Evolutionary conservation across 1,140 invertebrate species (phyloP).

Genomic region (Drosophila nigrodunni): DNA sequence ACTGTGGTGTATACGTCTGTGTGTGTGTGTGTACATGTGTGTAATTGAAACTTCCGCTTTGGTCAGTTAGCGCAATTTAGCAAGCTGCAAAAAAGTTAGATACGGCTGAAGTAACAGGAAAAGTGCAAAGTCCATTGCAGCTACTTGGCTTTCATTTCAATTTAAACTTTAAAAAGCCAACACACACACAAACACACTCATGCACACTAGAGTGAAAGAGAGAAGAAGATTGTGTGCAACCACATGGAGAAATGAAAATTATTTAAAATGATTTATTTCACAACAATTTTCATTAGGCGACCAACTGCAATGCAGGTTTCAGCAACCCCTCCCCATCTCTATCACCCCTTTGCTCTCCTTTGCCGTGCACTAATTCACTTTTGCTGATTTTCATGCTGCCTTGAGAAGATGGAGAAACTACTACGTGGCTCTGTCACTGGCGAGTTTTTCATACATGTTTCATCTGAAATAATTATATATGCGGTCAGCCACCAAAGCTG

Average conservation of each 20-base stretch:
- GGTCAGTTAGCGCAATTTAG: slow-evolving; percentile 82
- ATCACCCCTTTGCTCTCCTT: neutral
- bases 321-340: neutral
- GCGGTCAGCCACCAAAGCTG: slow-evolving; percentile 67
- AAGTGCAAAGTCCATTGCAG: slow-evolving; percentile 80
- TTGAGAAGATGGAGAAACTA: slow-evolving; percentile 40
- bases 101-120: slow-evolving; percentile 80
- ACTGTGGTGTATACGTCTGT: neutral
- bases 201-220: neutral
- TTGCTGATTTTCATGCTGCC: slow-evolving; percentile 69
- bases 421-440: slow-evolving; percentile 14
- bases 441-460: slow-evolving; percentile 63
- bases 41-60: slow-evolving; percentile 83
- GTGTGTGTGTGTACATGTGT: slow-evolving; percentile 51
- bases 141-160: slow-evolving; percentile 82
- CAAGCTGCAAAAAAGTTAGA: slow-evolving; percentile 80
- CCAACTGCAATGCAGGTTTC: slow-evolving; percentile 72
- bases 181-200: slow-evolving; percentile 20
- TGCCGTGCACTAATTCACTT: slow-evolving; percentile 73
- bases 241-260: slow-evolving; percentile 69
- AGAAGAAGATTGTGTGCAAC: slow-evolving; percentile 38
- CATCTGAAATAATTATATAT: slow-evolving; percentile 82
- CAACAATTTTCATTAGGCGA: slow-evolving; percentile 79
- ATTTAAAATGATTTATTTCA: slow-evolving; percentile 83
- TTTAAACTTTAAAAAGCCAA: slow-evolving; percentile 72